Evolutionary conservation across 2,797 vertebrate genomes (phyloP), one percentile per base, ranked within the genome.

Genomic region (Acanthornis magna): DNA sequence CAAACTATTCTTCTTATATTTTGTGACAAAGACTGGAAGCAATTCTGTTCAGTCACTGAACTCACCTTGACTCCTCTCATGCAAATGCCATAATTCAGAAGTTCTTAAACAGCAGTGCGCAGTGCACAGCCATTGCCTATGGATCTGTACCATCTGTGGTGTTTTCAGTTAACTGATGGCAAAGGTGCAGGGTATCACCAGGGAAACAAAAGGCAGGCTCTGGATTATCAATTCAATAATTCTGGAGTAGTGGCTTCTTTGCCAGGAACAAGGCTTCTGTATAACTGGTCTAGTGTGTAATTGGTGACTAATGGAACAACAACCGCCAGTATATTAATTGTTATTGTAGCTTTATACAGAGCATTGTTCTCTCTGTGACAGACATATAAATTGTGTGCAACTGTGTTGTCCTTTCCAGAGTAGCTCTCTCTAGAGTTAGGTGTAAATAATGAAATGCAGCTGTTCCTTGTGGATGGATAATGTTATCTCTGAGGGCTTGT

Each of bases 251-350:
- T 10, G 16, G 29, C 47, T 95, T 66, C 77, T 84, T 79, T 82
- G 83, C 77, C 80, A 95, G 89, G 90, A 96, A 67, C 73, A 81
- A 88, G 77, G 83, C 63, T 90, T 93, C 77, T 91, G 32, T 94
- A 4, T 88, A 36, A 66, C 60, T 66, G 76, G 87, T 89, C 76
- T 70, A 57, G 65, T 90, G 74, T 95, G 81, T 91, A 93, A 97
- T 97, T 94, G 88, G 89, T 90, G 86, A 96, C 94, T 94, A 95
- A 96, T 89, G 81, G 92, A 95, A 91, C 61, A 88, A 90, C 85
- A 94, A 77, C 86, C 45, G 29, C 67, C 60, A 75, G 71, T 94
- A 75, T 92, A 90, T 88, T 91, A 95, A 91, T 93, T 94, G 67
- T 72, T 79, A 51, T 86, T 76, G 67, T 73, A 83, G 78, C 78